Percentiles rank a stretch among this genome's conserved stretches.
Conservation (phyloP, 2,888 invertebrate species). For the Dasypogon diadema region DNA sequence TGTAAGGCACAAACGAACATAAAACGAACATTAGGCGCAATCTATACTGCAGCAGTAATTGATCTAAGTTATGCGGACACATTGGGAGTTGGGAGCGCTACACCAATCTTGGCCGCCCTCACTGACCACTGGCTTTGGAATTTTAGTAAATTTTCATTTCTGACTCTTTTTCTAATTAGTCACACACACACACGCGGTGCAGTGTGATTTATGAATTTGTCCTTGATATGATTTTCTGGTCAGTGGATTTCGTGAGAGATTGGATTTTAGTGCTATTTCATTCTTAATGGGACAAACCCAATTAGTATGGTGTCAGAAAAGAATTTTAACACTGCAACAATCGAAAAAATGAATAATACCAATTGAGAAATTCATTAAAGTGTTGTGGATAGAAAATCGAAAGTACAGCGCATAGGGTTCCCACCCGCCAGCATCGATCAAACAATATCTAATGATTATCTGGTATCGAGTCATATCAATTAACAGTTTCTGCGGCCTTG, state of each 20-base stretch:
- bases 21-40: background rate
- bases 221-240: constrained; percentile 46
- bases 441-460: constrained; percentile 25
- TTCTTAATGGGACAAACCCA: constrained; percentile 26
- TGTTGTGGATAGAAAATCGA: constrained; percentile 29
- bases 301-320: constrained; percentile 24
- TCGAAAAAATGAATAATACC: constrained; percentile 13
- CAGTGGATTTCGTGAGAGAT: constrained; percentile 38
- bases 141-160: background rate
- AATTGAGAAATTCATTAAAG: constrained; percentile 12
- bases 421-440: background rate
- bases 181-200: constrained; percentile 30
- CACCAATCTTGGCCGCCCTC: background rate
- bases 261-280: background rate
- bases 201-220: constrained; percentile 46
- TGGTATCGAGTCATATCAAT: constrained; percentile 30
- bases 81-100: background rate
- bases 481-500: constrained; percentile 8
- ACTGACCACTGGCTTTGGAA: background rate
- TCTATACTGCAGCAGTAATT: background rate
- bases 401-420: constrained; percentile 13
- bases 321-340: constrained; percentile 26
- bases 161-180: constrained; percentile 32
- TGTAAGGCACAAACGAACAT: background rate
- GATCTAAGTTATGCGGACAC: background rate